Conservation (phyloP, 2,113 vertebrate genomes). For the Nycticorax nycticorax region DNA sequence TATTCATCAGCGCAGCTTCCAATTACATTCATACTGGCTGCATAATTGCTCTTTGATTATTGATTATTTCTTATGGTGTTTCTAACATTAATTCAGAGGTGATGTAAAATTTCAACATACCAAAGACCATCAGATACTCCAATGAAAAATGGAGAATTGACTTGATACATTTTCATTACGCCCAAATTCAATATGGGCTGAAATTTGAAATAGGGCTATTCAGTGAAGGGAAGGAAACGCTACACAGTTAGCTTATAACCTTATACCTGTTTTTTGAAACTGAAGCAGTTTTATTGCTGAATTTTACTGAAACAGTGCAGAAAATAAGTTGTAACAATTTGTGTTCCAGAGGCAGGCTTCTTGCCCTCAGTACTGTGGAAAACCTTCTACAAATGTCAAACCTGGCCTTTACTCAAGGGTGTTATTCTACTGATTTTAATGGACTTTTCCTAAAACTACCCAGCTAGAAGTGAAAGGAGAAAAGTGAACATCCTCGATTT, state of each 20-base stretch:
- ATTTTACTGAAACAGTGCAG: not conserved
- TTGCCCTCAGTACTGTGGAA: not conserved
- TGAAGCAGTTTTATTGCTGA: not conserved
- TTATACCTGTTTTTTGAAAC: not conserved
- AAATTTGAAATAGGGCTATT: not conserved
- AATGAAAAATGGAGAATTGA: not conserved
- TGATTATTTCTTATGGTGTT: not conserved
- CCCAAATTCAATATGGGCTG: not conserved
- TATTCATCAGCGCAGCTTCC: not conserved
- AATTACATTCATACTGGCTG: not conserved
- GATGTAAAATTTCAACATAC: not conserved
- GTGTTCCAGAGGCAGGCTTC: not conserved
- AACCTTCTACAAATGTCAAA: not conserved
- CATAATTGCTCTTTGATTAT: not conserved
- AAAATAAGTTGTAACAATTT: not conserved
- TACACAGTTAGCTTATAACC: not conserved
- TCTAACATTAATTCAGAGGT: not conserved
- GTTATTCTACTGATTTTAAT: not conserved
- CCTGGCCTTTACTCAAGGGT: not conserved
- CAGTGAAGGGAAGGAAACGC: not conserved
- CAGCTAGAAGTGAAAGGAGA: not conserved
- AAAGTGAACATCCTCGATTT: not conserved
- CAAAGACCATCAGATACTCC: not conserved
- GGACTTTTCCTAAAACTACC: not conserved
- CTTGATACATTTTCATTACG: not conserved